A percentile compares a stretch with the other conserved stretches of the same genome.
phyloP scores from a whole-genome alignment of 1,140 invertebrate genomes.

The Pissodes strobi region DNA sequence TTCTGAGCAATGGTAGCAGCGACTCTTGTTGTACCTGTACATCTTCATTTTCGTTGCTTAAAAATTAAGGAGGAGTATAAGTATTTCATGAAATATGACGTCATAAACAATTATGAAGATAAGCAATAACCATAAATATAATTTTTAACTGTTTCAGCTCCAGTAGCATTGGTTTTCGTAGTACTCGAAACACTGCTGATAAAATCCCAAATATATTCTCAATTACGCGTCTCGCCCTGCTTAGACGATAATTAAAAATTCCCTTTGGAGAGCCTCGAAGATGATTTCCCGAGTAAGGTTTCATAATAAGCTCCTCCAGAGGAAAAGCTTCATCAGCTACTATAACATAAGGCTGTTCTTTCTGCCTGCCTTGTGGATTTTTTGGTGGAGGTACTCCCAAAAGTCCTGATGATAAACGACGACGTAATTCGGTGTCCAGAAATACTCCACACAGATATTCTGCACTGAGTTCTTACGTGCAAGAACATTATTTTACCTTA shows the following conservation, averaged over 20 bases:
- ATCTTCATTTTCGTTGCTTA: neutral
- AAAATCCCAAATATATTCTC: conserved; percentile 28
- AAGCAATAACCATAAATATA: conserved; percentile 1
- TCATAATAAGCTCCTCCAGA: conserved; percentile 19
- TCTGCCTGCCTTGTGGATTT: no score
- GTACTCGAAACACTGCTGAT: conserved; percentile 11
- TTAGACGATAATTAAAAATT: conserved; percentile 25
- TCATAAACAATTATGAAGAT: conserved; percentile 13
- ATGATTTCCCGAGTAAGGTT: conserved; percentile 19
- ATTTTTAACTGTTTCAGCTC: conserved; percentile 9
- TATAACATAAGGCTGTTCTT: conserved; percentile 20
- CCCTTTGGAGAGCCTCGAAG: conserved; percentile 9
- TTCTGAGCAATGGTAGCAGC: neutral
- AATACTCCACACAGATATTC: no score
- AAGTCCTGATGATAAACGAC: no score
- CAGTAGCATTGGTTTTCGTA: conserved; percentile 12
- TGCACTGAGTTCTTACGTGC: no score
- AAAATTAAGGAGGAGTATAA: conserved; percentile 8
- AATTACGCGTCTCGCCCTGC: conserved; percentile 15
- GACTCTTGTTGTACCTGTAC: neutral
- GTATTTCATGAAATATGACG: neutral
- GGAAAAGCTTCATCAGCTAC: conserved; percentile 25
- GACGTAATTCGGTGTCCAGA: no score
- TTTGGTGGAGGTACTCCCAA: no score
- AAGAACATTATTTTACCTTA: no score